Evolutionary conservation across 2,113 vertebrate species (phyloP), one percentile per base, ranked within the genome.

Genomic region (Porphyrio hochstetteri): DNA sequence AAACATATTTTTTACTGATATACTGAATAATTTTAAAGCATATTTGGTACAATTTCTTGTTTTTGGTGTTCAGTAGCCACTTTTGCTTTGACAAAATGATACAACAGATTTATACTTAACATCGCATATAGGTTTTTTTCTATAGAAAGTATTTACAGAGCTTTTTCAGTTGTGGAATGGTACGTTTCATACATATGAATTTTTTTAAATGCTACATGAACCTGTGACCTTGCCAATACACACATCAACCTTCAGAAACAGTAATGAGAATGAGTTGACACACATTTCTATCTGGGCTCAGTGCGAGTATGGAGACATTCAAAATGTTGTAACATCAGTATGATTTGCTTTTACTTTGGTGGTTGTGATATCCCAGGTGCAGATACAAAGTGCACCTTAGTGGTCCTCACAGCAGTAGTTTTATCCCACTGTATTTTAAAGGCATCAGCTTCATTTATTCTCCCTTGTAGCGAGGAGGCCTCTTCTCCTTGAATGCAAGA

Each of bases 401-500:
- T 93, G 91, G 95, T 77, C 82, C 92, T 96, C 92, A 91, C 15
- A 91, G 94, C 36, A 96, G 90, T 68, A 70, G 48, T 23, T 93
- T 92, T 85, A 89, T 85, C 71, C 92, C 92, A 52, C 24, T 93
- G 82, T 46, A 74, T 82, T 88, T 70, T 68, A 65, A 96, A 96
- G 93, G 90, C 77, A 95, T 94, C 82, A 72, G 18, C 52, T 81
- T 91, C 91, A 94, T 93, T 92, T 98, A 99, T 94, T 99, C 99
- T 84, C 99, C 99, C 95, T 99, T 99, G 95, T 91, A 99, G 52
- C 97, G 97, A 92, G 99, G 99, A 67, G 97, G 95, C 87, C 99
- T 98, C 95, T 99, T 99, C 97, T 99, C 99, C 96, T 99, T 99
- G 98, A 99, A 99, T 5, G 99, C 99, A 95, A 98, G 96, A 95